phyloP scores from a whole-genome alignment of 2,113 vertebrate genomes.

The Apeltes quadracus region DNA sequence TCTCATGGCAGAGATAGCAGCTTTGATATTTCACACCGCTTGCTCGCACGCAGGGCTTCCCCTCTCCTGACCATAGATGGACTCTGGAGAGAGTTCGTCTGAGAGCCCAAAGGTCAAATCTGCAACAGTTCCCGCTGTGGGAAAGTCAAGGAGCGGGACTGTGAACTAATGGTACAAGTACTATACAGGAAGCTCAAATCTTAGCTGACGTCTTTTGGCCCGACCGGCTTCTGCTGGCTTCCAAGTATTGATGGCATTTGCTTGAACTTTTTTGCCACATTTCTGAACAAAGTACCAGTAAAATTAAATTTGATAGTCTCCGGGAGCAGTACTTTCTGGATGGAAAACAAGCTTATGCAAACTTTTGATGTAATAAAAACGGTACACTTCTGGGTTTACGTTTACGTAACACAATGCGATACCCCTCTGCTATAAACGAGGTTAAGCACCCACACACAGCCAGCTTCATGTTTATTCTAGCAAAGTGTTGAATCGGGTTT shows the following conservation, averaged over 20 bases:
- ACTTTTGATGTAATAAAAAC: neutral
- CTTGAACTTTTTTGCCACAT: neutral
- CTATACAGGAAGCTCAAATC: neutral
- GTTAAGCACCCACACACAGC: neutral
- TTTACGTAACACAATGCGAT: conserved; percentile 8
- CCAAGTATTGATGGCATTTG: neutral
- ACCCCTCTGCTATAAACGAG: conserved; percentile 20
- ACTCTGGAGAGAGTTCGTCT: conserved; percentile 33
- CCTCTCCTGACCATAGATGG: conserved; percentile 73
- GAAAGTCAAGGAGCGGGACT: neutral
- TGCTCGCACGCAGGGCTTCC: conserved; percentile 69
- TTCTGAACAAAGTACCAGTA: neutral
- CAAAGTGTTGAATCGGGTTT: conserved; percentile 3
- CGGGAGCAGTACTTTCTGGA: neutral
- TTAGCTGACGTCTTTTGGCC: neutral
- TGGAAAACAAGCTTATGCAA: neutral
- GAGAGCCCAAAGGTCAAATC: conserved; percentile 52
- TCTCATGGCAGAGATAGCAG: conserved; percentile 55
- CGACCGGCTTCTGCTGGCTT: neutral
- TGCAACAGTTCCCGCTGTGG: conserved; percentile 9
- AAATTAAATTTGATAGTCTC: neutral
- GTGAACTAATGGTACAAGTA: neutral
- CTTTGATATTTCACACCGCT: conserved; percentile 72
- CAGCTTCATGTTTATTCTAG: conserved; percentile 4
- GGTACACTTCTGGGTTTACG: neutral